Evolutionary conservation across 2,797 vertebrate genomes (phyloP), one percentile per base, ranked within the genome.

Genomic region (Brachymystax lenok): DNA sequence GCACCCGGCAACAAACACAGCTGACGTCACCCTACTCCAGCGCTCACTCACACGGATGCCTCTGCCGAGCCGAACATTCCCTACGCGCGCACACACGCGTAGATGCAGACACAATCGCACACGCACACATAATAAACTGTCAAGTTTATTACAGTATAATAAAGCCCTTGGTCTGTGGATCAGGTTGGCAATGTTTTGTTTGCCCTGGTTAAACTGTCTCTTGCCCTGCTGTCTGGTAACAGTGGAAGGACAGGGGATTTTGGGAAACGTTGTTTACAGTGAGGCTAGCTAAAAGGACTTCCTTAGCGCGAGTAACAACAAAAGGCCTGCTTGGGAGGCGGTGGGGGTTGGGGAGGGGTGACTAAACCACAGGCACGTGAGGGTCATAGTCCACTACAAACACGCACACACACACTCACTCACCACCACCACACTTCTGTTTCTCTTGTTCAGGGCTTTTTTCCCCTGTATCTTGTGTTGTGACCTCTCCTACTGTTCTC

Each of bases 41-140:
- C 40, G 40, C 40, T 46, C 40, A 46, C 8, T 46, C 40, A 69
- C 30, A 5, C 35, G 71, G 5, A 51, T 40, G n/a, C 66, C 27
- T 17, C 12, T 4, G 33, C 63, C 6, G 19, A 46, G 51, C 73
- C 19, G 61, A 27, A 27, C 64, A 51, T 61, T 50, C 61, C 63
- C 28, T 51, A 12, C 4, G 19, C 75, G 51, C 77, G 77, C 61
- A 46, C 40, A 21, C 28, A 71, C 73, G 75, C 79, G 75, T 30
- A 54, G 69, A 76, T 51, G 77, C 61, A 40, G 35, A 76, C 69
- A 40, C 24, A 78, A 75, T 79, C 79, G 51, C 74, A 33, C 67
- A 8, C 17, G n/a, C 33, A 24, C 40, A 46, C 8, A 46, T 1
- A 46, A 12, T 46, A 46, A 46, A 46, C 40, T 35, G 35, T 35